Conservation (phyloP, 2,797 vertebrate genomes). For the Pangasius sanitwongsei region DNA sequence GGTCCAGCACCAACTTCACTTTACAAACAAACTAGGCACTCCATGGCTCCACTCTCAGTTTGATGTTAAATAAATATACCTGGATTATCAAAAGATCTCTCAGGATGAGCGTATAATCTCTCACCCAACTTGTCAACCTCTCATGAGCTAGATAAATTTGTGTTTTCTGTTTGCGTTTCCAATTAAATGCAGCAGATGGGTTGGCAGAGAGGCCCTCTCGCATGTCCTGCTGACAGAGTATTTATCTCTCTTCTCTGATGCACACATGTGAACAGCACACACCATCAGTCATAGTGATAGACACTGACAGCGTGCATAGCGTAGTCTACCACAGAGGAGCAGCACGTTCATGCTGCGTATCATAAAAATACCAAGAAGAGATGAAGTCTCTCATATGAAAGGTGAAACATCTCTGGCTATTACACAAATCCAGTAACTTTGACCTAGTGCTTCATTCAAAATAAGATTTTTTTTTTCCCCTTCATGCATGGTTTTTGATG, state of each 20-base stretch:
- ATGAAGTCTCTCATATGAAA: not conserved
- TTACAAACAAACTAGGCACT: slow-evolving; percentile 63
- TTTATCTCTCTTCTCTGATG: slow-evolving; percentile 46
- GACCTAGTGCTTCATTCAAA: not conserved
- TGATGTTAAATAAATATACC: slow-evolving; percentile 57
- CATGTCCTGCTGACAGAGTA: slow-evolving; percentile 41
- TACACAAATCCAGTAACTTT: not conserved
- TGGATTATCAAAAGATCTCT: slow-evolving; percentile 50
- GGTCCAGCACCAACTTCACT: slow-evolving; percentile 63
- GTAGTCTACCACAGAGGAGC: slow-evolving; percentile 8
- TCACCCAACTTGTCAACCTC: slow-evolving; percentile 47
- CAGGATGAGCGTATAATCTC: slow-evolving; percentile 44
- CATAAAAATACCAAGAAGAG: slow-evolving; percentile 1
- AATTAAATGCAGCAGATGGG: slow-evolving; percentile 49
- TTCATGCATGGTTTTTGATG: not conserved
- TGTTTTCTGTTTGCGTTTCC: slow-evolving; percentile 52
- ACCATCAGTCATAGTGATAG: slow-evolving; percentile 40
- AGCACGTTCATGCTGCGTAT: not conserved
- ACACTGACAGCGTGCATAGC: slow-evolving; percentile 29
- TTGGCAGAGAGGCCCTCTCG: slow-evolving; percentile 28
- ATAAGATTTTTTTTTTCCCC: not conserved
- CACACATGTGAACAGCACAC: slow-evolving; percentile 46
- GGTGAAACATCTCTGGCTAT: not conserved
- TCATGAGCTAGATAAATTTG: slow-evolving; percentile 37
- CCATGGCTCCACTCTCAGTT: slow-evolving; percentile 50